phyloP scores from a whole-genome alignment of 1,140 invertebrate genomes.

The Mycetomoellerius zeteki region DNA sequence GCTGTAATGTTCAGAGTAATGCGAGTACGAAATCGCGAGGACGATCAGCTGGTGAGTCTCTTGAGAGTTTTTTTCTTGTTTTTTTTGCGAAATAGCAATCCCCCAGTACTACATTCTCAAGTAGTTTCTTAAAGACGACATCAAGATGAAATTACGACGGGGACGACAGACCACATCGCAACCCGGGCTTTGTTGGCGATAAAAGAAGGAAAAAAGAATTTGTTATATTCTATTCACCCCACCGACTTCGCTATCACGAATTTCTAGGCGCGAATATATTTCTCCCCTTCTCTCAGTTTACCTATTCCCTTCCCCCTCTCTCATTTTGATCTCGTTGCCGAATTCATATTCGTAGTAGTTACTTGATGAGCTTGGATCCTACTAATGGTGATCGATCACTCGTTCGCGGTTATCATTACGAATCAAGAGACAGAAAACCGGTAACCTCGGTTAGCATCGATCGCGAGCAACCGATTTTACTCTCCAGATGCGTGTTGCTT shows the following conservation, averaged over 20 bases:
- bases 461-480: constrained; percentile 23
- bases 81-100: not conserved
- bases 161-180: not conserved
- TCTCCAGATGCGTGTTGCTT: constrained; percentile 8
- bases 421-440: constrained; percentile 25
- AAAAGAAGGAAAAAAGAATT: constrained; percentile 10
- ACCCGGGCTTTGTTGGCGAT: not conserved
- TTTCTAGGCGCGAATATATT: constrained; percentile 28
- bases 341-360: constrained; percentile 41
- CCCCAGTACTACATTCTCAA: not conserved
- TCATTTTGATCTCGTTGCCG: not conserved
- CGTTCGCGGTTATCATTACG: constrained; percentile 36
- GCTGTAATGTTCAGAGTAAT: constrained; percentile 72
- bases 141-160: not conserved
- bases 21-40: constrained; percentile 77
- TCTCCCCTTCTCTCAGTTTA: not conserved
- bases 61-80: not conserved
- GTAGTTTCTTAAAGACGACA: not conserved
- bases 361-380: constrained; percentile 47
- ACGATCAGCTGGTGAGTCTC: constrained; percentile 80
- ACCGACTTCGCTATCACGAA: not conserved
- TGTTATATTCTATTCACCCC: not conserved
- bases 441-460: constrained; percentile 46
- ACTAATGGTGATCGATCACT: constrained; percentile 42
- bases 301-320: not conserved